A percentile compares a stretch with the other conserved stretches of the same genome.
Conservation (phyloP, 2,888 invertebrate genomes). For the Aleiodes alternator region DNA sequence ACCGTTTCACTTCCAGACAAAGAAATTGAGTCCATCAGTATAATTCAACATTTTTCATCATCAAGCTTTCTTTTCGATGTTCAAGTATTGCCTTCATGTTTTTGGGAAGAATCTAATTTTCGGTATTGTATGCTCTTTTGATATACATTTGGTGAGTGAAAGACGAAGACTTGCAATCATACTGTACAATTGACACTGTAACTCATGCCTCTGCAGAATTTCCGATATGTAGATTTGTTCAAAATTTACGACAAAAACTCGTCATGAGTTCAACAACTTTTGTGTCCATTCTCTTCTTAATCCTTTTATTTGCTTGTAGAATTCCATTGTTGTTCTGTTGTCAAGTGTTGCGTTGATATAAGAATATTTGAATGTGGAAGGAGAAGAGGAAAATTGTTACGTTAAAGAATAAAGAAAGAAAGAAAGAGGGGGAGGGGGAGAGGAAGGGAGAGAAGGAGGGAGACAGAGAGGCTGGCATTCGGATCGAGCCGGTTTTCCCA, state of each 20-base stretch:
- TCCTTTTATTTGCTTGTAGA: neutral
- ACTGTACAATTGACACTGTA: neutral
- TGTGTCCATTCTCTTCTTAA: conserved; percentile 30
- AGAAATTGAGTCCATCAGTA: conserved; percentile 26
- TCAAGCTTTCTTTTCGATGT: neutral
- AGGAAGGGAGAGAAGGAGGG: conserved; percentile 37
- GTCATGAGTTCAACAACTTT: conserved; percentile 1
- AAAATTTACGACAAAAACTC: conserved; percentile 28
- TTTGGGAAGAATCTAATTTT: neutral
- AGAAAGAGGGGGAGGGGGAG: conserved; percentile 11
- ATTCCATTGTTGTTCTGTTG: no score
- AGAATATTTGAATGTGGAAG: neutral
- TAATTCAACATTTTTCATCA: conserved; percentile 5
- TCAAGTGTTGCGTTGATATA: neutral
- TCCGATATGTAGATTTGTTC: conserved; percentile 6
- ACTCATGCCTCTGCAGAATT: neutral
- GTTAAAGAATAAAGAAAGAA: conserved; percentile 32
- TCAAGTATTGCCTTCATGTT: neutral
- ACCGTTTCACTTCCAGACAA: conserved; percentile 32
- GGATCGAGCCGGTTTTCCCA: conserved; percentile 55
- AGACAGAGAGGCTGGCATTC: conserved; percentile 50
- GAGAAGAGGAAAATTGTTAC: conserved; percentile 33
- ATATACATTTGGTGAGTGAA: neutral
- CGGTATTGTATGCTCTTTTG: neutral
- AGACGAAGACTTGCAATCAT: neutral